Conservation (phyloP, 2,888 invertebrate species). For the Carcina quercana region DNA sequence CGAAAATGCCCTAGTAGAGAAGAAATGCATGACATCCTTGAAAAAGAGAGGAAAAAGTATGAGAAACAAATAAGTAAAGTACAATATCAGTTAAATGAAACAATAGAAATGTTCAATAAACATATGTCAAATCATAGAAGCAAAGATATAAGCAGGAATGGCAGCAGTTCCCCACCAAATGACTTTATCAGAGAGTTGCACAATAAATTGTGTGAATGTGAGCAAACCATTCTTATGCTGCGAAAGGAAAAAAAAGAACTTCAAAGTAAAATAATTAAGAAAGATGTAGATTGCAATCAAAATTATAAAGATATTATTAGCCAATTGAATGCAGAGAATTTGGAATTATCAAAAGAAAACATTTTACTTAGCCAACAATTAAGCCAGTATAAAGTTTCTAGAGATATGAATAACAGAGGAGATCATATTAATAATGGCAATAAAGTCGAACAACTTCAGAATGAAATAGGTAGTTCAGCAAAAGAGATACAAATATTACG, state of each 20-base stretch:
- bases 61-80: slow-evolving; percentile 47
- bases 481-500: slow-evolving; percentile 44
- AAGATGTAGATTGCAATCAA: slow-evolving; percentile 40
- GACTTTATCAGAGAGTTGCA: slow-evolving; percentile 53
- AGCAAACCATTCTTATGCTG: slow-evolving; percentile 61
- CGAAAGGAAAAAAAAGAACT: slow-evolving; percentile 64
- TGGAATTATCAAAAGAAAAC: slow-evolving; percentile 61
- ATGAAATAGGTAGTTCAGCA: slow-evolving; percentile 41
- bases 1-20: slow-evolving; percentile 45
- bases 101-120: slow-evolving; percentile 47
- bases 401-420: slow-evolving; percentile 32
- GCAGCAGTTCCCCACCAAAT: slow-evolving; percentile 28
- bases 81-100: slow-evolving; percentile 52
- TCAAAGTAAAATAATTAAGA: slow-evolving; percentile 29
- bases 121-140: slow-evolving; percentile 40
- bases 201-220: slow-evolving; percentile 60
- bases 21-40: slow-evolving; percentile 49
- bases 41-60: slow-evolving; percentile 60
- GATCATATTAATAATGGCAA: slow-evolving; percentile 35
- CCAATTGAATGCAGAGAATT: slow-evolving; percentile 60
- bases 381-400: slow-evolving; percentile 44
- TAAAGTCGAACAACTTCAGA: slow-evolving; percentile 42
- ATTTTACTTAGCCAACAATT: slow-evolving; percentile 52
- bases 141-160: slow-evolving; percentile 24
- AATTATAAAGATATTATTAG: slow-evolving; percentile 59